Percentiles rank a stretch among this genome's conserved stretches.
These are phyloP conservation scores for Odontamblyopus rebecca DNA, from an alignment of 2,797 vertebrate species.

Conservation along the genomic window DNA sequence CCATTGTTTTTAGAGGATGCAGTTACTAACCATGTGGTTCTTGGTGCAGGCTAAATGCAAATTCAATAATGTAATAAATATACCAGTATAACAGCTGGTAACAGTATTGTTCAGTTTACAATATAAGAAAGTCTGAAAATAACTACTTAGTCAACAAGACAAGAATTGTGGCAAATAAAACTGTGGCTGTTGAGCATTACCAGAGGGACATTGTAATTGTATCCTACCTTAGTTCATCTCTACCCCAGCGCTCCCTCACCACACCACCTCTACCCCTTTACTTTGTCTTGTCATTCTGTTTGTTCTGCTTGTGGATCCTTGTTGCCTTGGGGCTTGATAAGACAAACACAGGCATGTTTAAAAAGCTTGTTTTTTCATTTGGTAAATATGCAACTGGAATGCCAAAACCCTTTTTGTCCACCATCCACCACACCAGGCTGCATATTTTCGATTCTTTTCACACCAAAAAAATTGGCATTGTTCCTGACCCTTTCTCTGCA, in stretches of 20 bases:
- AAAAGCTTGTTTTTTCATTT: constrained; percentile 31
- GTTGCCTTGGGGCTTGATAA: constrained; percentile 23
- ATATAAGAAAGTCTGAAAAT: not conserved
- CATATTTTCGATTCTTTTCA: constrained; percentile 12
- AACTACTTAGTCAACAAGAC: not conserved
- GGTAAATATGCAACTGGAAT: constrained; percentile 24
- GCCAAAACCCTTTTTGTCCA: constrained; percentile 9
- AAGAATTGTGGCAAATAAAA: not conserved
- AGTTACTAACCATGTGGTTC: not conserved
- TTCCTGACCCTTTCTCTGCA: constrained; percentile 42
- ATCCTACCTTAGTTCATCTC: constrained; percentile 11
- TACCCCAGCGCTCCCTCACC: constrained; percentile 12
- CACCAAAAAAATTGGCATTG: constrained; percentile 33
- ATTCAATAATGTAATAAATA: not conserved
- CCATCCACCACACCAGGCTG: constrained; percentile 20
- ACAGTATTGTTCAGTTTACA: not conserved
- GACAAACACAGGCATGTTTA: constrained; percentile 18
- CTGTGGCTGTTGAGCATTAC: not conserved
- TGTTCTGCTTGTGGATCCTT: constrained; percentile 14
- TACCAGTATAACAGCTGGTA: not conserved
- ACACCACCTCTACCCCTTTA: not conserved
- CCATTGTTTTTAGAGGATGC: not conserved
- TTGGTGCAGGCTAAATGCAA: too few species aligned
- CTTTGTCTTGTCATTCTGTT: constrained; percentile 19
- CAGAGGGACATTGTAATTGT: not conserved